phyloP scores from a whole-genome alignment of 92 coral and sea anemone genomes.

The Scolanthus callimorphus region DNA sequence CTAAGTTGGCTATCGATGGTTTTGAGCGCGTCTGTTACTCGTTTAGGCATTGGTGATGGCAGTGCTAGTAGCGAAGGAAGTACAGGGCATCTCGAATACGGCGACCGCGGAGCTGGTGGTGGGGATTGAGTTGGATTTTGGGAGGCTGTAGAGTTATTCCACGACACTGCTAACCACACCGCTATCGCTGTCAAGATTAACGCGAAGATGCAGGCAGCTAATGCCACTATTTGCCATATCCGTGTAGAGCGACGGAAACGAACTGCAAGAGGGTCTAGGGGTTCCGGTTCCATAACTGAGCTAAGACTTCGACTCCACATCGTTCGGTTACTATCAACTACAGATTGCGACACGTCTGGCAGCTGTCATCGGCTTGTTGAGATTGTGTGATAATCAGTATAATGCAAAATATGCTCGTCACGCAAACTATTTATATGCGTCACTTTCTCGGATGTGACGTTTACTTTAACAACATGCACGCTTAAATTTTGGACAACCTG shows the following conservation, averaged over 20 bases:
- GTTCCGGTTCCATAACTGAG: constrained; percentile 5
- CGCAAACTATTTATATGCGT: too few relatives aligned
- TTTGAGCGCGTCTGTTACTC: constrained; percentile 9
- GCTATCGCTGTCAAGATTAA: constrained; percentile 20
- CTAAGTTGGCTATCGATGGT: constrained; percentile 23
- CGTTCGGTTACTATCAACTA: too few relatives aligned
- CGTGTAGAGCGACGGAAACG: constrained; percentile 8
- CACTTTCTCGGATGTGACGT: too few relatives aligned
- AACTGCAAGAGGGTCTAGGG: background rate
- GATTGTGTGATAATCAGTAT: too few relatives aligned
- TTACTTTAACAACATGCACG: too few relatives aligned
- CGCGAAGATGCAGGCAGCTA: constrained; percentile 19
- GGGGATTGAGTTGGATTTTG: background rate
- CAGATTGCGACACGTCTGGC: too few relatives aligned
- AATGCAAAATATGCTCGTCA: too few relatives aligned
- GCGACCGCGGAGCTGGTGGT: background rate
- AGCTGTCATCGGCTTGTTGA: too few relatives aligned
- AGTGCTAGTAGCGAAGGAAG: constrained; percentile 15
- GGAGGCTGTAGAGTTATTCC: background rate
- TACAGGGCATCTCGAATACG: constrained; percentile 7
- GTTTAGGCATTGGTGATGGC: constrained; percentile 12
- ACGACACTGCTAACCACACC: background rate
- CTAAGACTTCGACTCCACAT: too few relatives aligned
- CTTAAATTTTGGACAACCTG: too few relatives aligned
- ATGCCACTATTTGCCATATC: constrained; percentile 26